phyloP scores from a whole-genome alignment of 2,113 vertebrate species.

The Pelecanoides urinatrix region DNA sequence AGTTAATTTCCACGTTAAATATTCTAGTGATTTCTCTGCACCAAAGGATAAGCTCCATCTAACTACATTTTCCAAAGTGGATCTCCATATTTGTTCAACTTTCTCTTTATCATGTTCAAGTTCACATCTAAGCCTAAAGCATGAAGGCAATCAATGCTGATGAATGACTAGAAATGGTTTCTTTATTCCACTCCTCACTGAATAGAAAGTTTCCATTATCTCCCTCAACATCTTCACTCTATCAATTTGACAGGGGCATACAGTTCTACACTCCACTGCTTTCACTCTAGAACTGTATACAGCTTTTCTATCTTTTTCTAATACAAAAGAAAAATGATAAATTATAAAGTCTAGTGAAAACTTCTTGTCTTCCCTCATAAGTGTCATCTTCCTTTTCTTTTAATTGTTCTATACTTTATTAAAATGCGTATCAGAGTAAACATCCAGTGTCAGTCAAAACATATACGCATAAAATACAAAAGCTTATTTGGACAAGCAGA shows the following conservation, averaged over 20 bases:
- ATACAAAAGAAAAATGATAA: slow-evolving; percentile 70
- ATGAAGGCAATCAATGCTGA: slow-evolving; percentile 89
- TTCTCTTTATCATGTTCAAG: slow-evolving; percentile 66
- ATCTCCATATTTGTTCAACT: slow-evolving; percentile 47
- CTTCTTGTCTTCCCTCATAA: slow-evolving; percentile 28
- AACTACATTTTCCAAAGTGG: slow-evolving; percentile 11
- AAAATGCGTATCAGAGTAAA: slow-evolving; percentile 15
- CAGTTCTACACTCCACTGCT: slow-evolving; percentile 80
- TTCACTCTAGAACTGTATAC: slow-evolving; percentile 72
- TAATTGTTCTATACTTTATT: slow-evolving; percentile 15
- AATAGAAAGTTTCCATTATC: slow-evolving; percentile 98
- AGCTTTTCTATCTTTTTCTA: slow-evolving; percentile 70
- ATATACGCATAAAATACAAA: neutral
- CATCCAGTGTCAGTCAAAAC: neutral
- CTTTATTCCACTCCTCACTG: slow-evolving; percentile 86
- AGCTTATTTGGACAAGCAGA: neutral
- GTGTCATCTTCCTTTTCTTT: slow-evolving; percentile 1
- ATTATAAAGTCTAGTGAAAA: slow-evolving; percentile 65
- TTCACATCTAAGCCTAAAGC: slow-evolving; percentile 75
- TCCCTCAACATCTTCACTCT: slow-evolving; percentile 93
- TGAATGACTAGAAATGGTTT: slow-evolving; percentile 89
- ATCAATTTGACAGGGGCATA: slow-evolving; percentile 91
- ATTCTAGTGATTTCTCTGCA: slow-evolving; percentile 4
- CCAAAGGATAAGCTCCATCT: slow-evolving; percentile 32
- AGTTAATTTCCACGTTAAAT: neutral